Evolutionary conservation across 1,140 invertebrate species (phyloP), one percentile per base, ranked within the genome.

Genomic region (Procambarus virginalis): DNA sequence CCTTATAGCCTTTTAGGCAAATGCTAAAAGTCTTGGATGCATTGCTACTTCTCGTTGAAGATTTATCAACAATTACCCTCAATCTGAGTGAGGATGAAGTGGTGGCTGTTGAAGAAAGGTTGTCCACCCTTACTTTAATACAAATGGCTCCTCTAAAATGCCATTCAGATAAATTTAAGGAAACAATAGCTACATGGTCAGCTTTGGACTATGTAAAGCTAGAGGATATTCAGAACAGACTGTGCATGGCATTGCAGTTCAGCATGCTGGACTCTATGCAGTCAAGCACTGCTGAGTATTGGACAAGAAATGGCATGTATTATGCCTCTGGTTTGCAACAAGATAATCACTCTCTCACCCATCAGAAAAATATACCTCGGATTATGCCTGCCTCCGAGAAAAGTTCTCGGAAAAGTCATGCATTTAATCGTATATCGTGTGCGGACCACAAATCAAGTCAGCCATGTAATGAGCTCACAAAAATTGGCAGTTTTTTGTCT

Each of bases 81-180:
- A 80, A 85, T 49, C 75, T 91, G n/a, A 91, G 73, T 73, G 83
- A 89, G n/a, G 91, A 91, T n/a, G 91, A 91, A 49, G 82, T 91
- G 12, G 45, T 85, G 22, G 73, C 87, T 17, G 83, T 91, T 22
- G 86, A 86, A 51, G 86, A 91, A 22, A 87, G 91, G 48, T 64
- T 91, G 3, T 77, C 84, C 49, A 73, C 91, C 3, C 80, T 91
- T 20, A 91, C 83, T 17, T 14, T 89, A 4, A 86, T 77, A 46
- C 88, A 84, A 58, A 55, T 82, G 51, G 87, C 87, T 6, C 81
- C 87, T 45, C 46, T 84, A 12, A 78, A 84, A 78, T 77, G 73
- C 51, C 87, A 89, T 34, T 79, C 81, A 22, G 76, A 34, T 58
- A 83, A 48, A 51, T 78, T 89, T 46, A 89, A 84, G 64, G 87